These are phyloP conservation scores for Denticeps clupeoides DNA, from an alignment of 2,797 vertebrate species.

Conservation along the genomic window DNA sequence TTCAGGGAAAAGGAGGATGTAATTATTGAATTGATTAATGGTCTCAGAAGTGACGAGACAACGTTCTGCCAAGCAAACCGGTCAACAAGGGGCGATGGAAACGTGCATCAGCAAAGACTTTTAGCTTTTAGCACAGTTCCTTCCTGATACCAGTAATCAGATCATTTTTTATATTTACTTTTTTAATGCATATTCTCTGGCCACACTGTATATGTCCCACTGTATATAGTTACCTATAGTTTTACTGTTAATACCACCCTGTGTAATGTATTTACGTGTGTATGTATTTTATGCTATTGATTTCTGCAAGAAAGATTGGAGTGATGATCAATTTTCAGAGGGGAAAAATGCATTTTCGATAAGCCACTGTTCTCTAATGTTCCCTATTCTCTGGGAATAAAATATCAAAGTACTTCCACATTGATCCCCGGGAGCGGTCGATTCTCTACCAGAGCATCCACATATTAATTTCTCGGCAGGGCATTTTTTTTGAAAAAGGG, in stretches of 20 bases:
- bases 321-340: constrained; percentile 23
- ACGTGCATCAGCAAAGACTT: too few species aligned
- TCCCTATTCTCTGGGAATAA: constrained; percentile 38
- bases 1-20: constrained; percentile 37
- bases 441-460: constrained; percentile 49
- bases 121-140: too few species aligned
- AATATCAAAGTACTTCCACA: constrained; percentile 55
- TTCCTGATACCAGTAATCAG: too few species aligned
- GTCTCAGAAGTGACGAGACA: constrained; percentile 35
- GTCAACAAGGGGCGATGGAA: constrained; percentile 5
- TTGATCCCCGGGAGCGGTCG: constrained; percentile 46
- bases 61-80: constrained; percentile 32
- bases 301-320: not conserved
- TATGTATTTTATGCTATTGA: not conserved
- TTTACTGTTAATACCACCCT: too few species aligned
- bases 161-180: too few species aligned
- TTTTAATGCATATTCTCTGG: too few species aligned
- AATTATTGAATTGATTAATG: constrained; percentile 55
- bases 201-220: too few species aligned
- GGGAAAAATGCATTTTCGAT: constrained; percentile 22
- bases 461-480: constrained; percentile 50
- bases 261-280: too few species aligned
- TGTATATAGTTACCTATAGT: too few species aligned
- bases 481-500: constrained; percentile 25
- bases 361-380: constrained; percentile 35